A percentile compares a stretch with the other conserved stretches of the same genome.
Conservation (phyloP, 2,888 invertebrate species). For the Poecilobothrus nobilitatus region DNA sequence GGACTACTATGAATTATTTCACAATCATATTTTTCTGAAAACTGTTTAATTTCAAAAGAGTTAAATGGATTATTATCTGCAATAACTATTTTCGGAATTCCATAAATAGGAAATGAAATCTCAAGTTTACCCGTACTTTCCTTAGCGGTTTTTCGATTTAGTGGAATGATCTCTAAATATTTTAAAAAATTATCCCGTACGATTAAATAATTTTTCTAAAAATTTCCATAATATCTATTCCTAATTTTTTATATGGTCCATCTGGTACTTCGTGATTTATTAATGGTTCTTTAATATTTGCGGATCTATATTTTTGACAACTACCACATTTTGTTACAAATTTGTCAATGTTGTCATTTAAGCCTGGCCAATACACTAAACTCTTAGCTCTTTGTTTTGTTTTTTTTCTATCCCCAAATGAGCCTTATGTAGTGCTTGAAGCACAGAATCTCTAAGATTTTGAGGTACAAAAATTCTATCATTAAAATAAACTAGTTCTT, state of each 20-base stretch:
- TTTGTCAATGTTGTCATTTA: slow-evolving; percentile 24
- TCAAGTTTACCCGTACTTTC: slow-evolving; percentile 21
- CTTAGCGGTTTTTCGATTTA: slow-evolving; percentile 20
- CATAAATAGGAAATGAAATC: slow-evolving; percentile 22
- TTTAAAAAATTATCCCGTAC: slow-evolving; percentile 20
- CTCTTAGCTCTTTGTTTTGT: slow-evolving; percentile 25
- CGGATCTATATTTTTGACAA: slow-evolving; percentile 19
- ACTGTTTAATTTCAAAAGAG: neutral
- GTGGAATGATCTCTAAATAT: slow-evolving; percentile 22
- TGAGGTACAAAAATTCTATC: too few species aligned
- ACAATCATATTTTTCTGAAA: neutral
- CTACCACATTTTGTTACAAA: slow-evolving; percentile 17
- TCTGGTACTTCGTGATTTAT: slow-evolving; percentile 17
- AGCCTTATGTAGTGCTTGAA: slow-evolving; percentile 24
- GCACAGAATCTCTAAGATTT: slow-evolving; percentile 21
- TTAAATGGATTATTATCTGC: slow-evolving; percentile 15
- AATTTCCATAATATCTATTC: slow-evolving; percentile 21
- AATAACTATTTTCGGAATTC: slow-evolving; percentile 21
- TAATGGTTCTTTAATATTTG: slow-evolving; percentile 21
- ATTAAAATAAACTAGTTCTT: too few species aligned
- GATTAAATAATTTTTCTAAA: slow-evolving; percentile 17
- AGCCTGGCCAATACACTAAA: slow-evolving; percentile 27
- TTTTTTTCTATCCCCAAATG: slow-evolving; percentile 26
- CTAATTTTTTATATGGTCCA: slow-evolving; percentile 16
- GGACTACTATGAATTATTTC: neutral